These are phyloP conservation scores for Xerus inauris DNA, from an alignment of 2,113 vertebrate species.

Conservation along the genomic window DNA sequence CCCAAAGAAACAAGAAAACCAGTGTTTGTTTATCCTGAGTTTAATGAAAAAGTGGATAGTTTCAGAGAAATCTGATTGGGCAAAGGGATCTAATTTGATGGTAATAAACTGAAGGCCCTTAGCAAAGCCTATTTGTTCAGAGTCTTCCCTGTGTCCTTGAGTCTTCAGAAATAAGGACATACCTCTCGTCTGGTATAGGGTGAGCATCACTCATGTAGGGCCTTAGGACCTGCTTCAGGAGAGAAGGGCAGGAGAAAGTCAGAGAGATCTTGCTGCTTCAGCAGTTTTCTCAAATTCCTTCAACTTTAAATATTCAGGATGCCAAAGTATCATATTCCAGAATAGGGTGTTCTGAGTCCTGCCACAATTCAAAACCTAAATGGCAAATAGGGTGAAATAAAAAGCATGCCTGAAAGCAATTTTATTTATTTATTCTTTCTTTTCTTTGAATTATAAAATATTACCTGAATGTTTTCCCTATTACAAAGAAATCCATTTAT, in stretches of 20 bases:
- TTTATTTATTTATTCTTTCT: background rate
- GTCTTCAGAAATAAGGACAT: background rate
- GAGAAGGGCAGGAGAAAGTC: background rate
- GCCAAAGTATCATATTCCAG: background rate
- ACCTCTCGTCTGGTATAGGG: background rate
- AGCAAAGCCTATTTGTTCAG: background rate
- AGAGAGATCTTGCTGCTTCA: background rate
- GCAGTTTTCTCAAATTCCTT: background rate
- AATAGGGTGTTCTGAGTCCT: background rate
- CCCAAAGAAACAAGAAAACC: background rate
- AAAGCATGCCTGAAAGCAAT: background rate
- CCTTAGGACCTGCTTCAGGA: background rate
- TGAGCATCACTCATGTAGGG: background rate
- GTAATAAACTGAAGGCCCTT: background rate
- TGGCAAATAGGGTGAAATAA: background rate
- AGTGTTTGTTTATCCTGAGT: background rate
- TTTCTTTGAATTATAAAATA: constrained; percentile 19
- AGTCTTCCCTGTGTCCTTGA: background rate
- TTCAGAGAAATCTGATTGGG: background rate
- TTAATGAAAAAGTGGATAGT: background rate
- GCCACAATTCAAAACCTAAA: background rate
- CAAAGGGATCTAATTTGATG: background rate
- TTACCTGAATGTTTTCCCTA: background rate
- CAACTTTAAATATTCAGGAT: background rate
- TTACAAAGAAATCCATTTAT: constrained; percentile 2